A percentile compares a stretch with the other conserved stretches of the same genome.
Evolutionary conservation across 64 coral and sea anemone genomes (phyloP).

Genomic region (Exaiptasia diaphana): DNA sequence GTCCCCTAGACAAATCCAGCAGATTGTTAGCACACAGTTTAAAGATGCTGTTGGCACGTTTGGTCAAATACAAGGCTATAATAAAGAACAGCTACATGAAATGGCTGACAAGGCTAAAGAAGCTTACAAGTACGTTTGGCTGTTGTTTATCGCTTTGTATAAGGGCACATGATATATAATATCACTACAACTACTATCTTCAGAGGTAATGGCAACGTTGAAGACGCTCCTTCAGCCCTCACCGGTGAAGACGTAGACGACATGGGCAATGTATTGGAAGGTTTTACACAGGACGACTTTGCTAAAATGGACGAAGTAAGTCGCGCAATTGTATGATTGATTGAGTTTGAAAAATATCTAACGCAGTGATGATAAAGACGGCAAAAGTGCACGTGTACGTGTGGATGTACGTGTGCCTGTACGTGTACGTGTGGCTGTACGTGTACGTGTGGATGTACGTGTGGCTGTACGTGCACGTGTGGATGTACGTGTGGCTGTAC

Average conservation of each 20-base stretch:
- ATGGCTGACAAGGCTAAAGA: neutral
- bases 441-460: no score
- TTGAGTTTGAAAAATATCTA: neutral
- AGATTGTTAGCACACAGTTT: neutral
- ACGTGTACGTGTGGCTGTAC: neutral
- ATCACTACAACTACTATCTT: neutral
- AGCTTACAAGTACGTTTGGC: neutral
- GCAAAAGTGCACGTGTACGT: neutral
- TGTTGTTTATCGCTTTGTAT: neutral
- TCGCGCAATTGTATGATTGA: neutral
- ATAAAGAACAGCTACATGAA: neutral
- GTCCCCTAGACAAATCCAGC: neutral
- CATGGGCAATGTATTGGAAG: neutral
- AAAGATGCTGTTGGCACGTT: neutral
- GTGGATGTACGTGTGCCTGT: neutral
- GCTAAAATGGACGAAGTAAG: neutral
- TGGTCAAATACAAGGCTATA: neutral
- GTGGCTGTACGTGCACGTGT: no score
- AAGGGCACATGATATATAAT: neutral
- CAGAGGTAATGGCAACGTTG: neutral
- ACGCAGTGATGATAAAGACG: no score
- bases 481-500: no score
- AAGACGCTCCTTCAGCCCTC: neutral
- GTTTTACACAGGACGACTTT: constrained; percentile 15
- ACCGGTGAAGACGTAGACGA: neutral